Percentiles rank a stretch among this genome's conserved stretches.
These are phyloP conservation scores for Onychomys arenicola DNA, from an alignment of 2,797 vertebrate genomes.

Conservation along the genomic window DNA sequence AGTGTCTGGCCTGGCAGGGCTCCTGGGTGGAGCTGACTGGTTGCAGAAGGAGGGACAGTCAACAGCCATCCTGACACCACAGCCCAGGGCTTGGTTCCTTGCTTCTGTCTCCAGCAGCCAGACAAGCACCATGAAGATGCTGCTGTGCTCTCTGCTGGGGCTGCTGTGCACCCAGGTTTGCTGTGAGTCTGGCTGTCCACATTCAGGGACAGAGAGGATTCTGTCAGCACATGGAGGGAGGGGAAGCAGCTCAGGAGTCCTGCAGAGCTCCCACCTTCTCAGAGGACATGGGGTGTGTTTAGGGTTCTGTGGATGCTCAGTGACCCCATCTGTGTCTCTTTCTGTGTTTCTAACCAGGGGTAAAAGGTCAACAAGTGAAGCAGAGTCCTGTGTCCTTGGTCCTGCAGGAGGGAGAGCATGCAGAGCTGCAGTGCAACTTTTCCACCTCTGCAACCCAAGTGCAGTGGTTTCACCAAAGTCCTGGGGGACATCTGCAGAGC, in stretches of 20 bases:
- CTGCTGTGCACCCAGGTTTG: constrained; percentile 23
- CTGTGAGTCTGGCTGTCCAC: not conserved
- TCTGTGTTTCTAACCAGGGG: constrained; percentile 39
- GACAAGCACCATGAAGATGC: not conserved
- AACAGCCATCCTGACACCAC: not conserved
- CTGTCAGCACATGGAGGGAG: not conserved
- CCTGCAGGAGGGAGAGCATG: constrained; percentile 58
- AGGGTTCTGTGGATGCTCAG: not conserved
- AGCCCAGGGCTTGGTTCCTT: not conserved
- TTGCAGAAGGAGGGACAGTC: not conserved
- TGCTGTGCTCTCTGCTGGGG: constrained; percentile 23
- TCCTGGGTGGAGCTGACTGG: not conserved
- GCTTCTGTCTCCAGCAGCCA: not conserved
- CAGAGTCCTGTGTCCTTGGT: not conserved
- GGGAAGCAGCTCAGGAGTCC: not conserved
- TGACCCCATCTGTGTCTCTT: not conserved
- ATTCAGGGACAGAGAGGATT: not conserved
- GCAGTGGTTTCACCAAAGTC: constrained; percentile 58
- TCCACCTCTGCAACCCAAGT: too few species aligned
- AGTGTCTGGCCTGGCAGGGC: not conserved
- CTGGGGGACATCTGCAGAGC: not conserved
- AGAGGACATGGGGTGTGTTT: not conserved
- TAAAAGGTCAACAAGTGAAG: not conserved
- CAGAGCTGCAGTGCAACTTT: constrained; percentile 29
- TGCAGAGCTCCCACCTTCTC: not conserved